Evolutionary conservation across 2,888 invertebrate species (phyloP), one percentile per base, ranked within the genome.

Genomic region (Erannis defoliaria): DNA sequence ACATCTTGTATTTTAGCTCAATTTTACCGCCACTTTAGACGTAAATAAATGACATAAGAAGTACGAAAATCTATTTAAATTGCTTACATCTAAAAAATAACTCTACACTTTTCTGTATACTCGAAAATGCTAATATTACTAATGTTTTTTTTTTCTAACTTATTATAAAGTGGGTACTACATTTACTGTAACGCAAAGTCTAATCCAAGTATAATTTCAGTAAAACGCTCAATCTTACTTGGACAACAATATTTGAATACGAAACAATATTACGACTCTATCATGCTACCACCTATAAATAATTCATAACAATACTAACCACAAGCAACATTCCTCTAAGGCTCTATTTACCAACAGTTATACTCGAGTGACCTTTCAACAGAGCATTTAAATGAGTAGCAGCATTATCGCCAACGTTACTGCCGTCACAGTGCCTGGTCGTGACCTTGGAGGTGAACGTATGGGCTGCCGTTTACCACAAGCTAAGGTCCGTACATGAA

Each of bases 401-500:
- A 64, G 43, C 19, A 42, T 60, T 54, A 46, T 46, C 45, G 42
- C 54, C 43, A 23, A 70, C 62, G 70, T 74, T 67, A 74, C 40
- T 71, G 67, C 40, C 71, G 67, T 76, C 75, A 77, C 69, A 77
- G 67, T 68, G 75, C 58, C 73, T 81, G 84, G 67, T 85, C 81
- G 78, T 88, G 87, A 89, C 89, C 89, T 90, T 89, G 78, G 61
- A 73, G 74, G 86, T 83, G 85, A 88, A 84, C 75, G 87, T 81
- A 74, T 72, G 68, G 70, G 57, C 55, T 62, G 65, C 56, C 16
- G 31, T 49, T 40, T 51, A 56, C 33, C 42, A 56, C 18, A 19
- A 16, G 48, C 70, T 65, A 49, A 48, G 56, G 45, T 37, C 46
- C 37, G 18, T 16, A 23, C 6, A 5, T 55, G 45, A 23, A 29